These are phyloP conservation scores for Hydropsyche tenuis DNA, from an alignment of 1,140 invertebrate species.

Conservation along the genomic window DNA sequence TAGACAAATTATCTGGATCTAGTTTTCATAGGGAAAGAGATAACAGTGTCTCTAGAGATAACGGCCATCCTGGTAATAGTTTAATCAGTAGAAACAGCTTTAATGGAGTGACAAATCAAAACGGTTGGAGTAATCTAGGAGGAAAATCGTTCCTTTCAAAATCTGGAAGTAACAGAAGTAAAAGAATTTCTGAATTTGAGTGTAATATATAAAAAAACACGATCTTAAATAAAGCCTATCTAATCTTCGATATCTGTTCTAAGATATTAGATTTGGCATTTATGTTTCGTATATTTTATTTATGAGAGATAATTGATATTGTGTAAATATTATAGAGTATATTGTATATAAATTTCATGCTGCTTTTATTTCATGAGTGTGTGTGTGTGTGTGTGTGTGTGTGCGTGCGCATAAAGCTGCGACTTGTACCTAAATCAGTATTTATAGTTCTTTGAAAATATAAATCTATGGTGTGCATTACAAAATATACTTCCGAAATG, in stretches of 20 bases:
- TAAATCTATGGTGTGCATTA: background rate
- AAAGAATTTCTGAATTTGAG: slow-evolving; percentile 67
- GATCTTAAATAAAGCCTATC: background rate
- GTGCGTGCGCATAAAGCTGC: background rate
- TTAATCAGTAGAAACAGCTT: slow-evolving; percentile 61
- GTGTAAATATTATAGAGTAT: background rate
- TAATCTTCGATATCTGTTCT: slow-evolving; percentile 19
- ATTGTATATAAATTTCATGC: background rate
- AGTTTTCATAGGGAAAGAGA: slow-evolving; percentile 56
- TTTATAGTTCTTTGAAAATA: slow-evolving; percentile 26
- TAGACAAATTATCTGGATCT: slow-evolving; percentile 58
- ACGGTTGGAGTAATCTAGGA: slow-evolving; percentile 52
- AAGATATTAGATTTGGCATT: slow-evolving; percentile 18
- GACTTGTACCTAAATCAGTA: slow-evolving; percentile 40
- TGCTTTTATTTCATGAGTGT: background rate
- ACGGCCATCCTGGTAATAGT: slow-evolving; percentile 54
- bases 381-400: slow-evolving; percentile 8
- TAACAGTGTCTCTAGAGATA: slow-evolving; percentile 39
- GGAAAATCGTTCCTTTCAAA: slow-evolving; percentile 55
- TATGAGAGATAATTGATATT: background rate
- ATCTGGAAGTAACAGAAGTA: slow-evolving; percentile 58
- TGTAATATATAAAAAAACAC: slow-evolving; percentile 63
- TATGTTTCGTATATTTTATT: background rate
- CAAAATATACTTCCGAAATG: background rate
- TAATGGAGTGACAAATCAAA: slow-evolving; percentile 57